phyloP scores from a whole-genome alignment of 2,113 vertebrate species.

The Fulmarus glacialis region DNA sequence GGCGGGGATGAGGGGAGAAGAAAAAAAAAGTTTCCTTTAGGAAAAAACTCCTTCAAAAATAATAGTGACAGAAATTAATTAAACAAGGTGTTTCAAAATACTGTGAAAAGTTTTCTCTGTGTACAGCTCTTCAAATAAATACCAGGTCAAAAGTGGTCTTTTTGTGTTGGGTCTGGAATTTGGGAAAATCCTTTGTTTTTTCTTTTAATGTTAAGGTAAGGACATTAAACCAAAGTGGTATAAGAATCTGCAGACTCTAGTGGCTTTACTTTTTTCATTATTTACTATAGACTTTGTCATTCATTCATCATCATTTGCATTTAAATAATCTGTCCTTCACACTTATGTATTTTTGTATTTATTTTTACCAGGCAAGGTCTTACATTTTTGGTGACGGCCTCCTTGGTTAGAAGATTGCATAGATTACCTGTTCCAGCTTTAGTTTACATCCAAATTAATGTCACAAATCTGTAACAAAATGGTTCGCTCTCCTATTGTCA shows the following conservation, averaged over 20 bases:
- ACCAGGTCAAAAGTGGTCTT: background rate
- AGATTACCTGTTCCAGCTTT: constrained; percentile 47
- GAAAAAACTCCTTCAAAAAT: background rate
- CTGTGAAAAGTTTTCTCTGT: background rate
- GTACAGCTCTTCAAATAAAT: background rate
- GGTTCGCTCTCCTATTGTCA: constrained; percentile 69
- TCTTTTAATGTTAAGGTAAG: background rate
- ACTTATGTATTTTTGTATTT: background rate
- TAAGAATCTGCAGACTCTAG: background rate
- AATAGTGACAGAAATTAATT: background rate
- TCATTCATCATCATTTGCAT: background rate
- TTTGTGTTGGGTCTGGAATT: background rate
- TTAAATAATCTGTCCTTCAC: background rate
- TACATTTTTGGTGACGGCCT: background rate
- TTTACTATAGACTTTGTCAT: background rate
- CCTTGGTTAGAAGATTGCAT: constrained; percentile 33
- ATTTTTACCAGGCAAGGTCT: background rate
- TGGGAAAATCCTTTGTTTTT: background rate
- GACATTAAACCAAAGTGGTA: background rate
- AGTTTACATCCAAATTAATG: constrained; percentile 75
- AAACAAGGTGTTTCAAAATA: background rate
- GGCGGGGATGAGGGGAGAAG: accelerated
- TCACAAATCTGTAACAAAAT: constrained; percentile 77
- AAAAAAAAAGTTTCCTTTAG: background rate
- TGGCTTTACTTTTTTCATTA: background rate